phyloP scores from a whole-genome alignment of 2,888 invertebrate species.

The Cerceris ruficornis region DNA sequence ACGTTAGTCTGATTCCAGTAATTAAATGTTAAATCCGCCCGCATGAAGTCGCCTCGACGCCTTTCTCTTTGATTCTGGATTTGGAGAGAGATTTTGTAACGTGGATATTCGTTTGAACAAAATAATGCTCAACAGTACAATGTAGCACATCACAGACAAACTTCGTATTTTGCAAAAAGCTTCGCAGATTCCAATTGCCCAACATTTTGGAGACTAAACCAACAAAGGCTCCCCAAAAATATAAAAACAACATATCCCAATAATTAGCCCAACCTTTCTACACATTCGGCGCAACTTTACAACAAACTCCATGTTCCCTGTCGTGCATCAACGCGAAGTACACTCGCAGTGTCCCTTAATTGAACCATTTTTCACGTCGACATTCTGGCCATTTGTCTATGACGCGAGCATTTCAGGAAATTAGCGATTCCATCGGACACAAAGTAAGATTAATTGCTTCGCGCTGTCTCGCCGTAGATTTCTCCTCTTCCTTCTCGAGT shows the following conservation, averaged over 20 bases:
- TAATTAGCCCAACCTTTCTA: too few species aligned
- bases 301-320: neutral
- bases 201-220: too few species aligned
- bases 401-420: constrained; percentile 17
- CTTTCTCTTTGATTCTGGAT: neutral
- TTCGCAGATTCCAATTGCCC: too few species aligned
- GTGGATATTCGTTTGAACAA: too few species aligned
- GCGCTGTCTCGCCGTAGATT: constrained; percentile 7
- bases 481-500: neutral
- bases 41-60: constrained; percentile 11
- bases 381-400: constrained; percentile 3
- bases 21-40: constrained; percentile 36
- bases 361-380: constrained; percentile 11
- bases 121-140: too few species aligned
- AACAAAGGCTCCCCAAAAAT: too few species aligned
- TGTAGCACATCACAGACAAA: too few species aligned
- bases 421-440: constrained; percentile 13
- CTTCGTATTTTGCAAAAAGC: too few species aligned
- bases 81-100: constrained; percentile 5
- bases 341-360: constrained; percentile 13
- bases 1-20: constrained; percentile 14
- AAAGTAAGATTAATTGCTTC: constrained; percentile 34
- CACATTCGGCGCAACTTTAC: too few species aligned
- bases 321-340: neutral
- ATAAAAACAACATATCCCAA: too few species aligned